Evolutionary conservation across 2,888 invertebrate genomes (phyloP), one percentile per base, ranked within the genome.

Genomic region (Drosophila pegasa): DNA sequence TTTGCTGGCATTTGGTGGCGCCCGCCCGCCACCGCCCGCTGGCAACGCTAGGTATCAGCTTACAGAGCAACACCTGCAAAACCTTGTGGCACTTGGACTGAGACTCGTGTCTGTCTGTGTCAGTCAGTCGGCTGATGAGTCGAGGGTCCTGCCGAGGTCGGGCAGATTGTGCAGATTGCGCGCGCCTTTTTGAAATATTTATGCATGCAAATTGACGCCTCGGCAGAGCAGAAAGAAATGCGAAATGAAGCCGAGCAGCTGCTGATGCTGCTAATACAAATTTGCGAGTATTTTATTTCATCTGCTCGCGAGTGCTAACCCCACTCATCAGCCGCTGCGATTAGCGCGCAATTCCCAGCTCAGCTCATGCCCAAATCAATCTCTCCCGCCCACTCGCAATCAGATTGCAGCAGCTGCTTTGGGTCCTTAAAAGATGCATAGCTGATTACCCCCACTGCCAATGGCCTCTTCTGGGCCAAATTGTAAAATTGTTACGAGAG

Each of bases 121-220:
- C 22, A 4, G 22, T n/a, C 41, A 43, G 45, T 25, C 27, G 18
- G 47, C 8, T 20, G 12, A 18, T 27, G 45, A 38, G 29, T 12
- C 12, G 29, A 27, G 31, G 37, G 35, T 22, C 22, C 68, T 50
- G 37, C 27, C 40, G 47, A n/a, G 47, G 45, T 16, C 31, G 52
- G 54, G 55, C 58, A 73, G 68, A 60, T 66, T 67, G 79, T 54
- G 55, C 58, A 73, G 68, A 60, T 66, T 67, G 79, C 57, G 79
- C 55, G 56, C 50, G n/a, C 25, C 58, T 57, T 73, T 80, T 64
- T 80, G 40, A 75, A 80, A 81, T 78, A 84, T 85, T 84, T 81
- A 78, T 81, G 82, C 79, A 81, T 81, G 85, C 81, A 84, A 81
- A 81, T 78, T 64, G 66, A 71, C 63, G 71, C 60, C 68, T 51